Base-by-base conservation (phyloP, 2,888 invertebrate species). In the Eupithecia tripunctaria region DNA sequence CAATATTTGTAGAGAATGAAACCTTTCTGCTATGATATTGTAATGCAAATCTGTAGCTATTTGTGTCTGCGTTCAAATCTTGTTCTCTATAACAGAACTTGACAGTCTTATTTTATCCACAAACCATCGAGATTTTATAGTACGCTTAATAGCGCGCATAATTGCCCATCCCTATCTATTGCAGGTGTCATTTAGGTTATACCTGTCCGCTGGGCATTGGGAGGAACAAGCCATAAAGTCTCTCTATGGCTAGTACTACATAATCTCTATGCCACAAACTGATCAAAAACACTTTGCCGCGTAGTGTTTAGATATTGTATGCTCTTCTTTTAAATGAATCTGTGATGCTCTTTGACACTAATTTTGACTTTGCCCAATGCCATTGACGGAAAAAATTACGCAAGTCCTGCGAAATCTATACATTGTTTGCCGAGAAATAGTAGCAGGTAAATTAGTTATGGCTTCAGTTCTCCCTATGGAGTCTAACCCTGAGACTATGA, bases 401-500 rank as follows among this genome's bases (percentile, higher is more conserved):
- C 47, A 72, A 59, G 60, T 70, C 18, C 25, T 75, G 60, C 64
- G 59, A 62, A 72, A 72, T 68, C 65, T 75, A 60, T 68, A 60
- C 21, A 29, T 47, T 70, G 69, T 74, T 27, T 72, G 69, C 38
- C 72, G 70, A 14, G 72, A 75, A 59, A 71, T 73, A 71, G 56
- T 70, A 69, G 63, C 68, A 32, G 66, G 43, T 27, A 67, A 69
- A 64, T 47, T 41, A 38, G 78, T 47, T 27, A 91, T 91, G 90
- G 86, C 91, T 14, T 82, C 84, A 18, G 86, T 87, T 51, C 76
- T 92, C 63, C 90, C 92, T 1, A 91, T 96, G 87, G 96, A 96
- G 82, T 95, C 95, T 0, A 96, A 95, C 80, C 96, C 96, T 0
- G 96, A 96, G 81, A 95, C 95, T 6, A 94, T 95, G 89, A 95